Base-by-base conservation (phyloP, 2,113 vertebrate species). In the Furnarius figulus region DNA sequence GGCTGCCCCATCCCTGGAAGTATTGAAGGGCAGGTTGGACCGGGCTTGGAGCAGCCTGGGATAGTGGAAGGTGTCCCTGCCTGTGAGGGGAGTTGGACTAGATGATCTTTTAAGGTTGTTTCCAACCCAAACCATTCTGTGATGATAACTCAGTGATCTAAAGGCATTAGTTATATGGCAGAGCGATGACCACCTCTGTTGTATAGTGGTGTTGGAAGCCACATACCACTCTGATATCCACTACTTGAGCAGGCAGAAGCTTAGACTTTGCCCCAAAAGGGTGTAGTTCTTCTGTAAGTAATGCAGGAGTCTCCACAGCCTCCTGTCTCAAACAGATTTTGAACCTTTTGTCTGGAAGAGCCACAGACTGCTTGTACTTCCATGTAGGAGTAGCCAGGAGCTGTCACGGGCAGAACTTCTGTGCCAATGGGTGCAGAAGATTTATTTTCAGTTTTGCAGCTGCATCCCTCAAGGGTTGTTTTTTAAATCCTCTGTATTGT, bases 161-260 rank as follows among this genome's bases (percentile, higher is more conserved):
- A 66, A 88, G 12, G 11, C 23, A 4, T 42, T n/a, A 21, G 8
- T 52, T 49, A 6, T 0, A 4, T 77, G 70, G 40, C 61, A 53
- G 67, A 58, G 53, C 2, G 2, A 35, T 39, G 72, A 40, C n/a
- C 6, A 3, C 5, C 21, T 33, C 39, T 25, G 25, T 40, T 70
- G 30, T 56, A 1, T 25, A 23, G 33, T 22, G 39, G 3, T 70
- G 37, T 19, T 10, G 25, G n/a, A 66, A 85, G 30, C 62, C 9
- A 4, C 3, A 0, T 4, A 3, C 13, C 9, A 1, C 49, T 76
- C 33, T 44, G 25, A 18, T 14, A 55, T 33, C 21, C 39, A 6
- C 40, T 46, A 0, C 22, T 47, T n/a, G 12, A 19, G 22, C 49
- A 40, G 33, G 35, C 56, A 46, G 27, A 53, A 44, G 27, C 19